Evolutionary conservation across 2,113 vertebrate species (phyloP).

Genomic region (Hypanus sabinus): DNA sequence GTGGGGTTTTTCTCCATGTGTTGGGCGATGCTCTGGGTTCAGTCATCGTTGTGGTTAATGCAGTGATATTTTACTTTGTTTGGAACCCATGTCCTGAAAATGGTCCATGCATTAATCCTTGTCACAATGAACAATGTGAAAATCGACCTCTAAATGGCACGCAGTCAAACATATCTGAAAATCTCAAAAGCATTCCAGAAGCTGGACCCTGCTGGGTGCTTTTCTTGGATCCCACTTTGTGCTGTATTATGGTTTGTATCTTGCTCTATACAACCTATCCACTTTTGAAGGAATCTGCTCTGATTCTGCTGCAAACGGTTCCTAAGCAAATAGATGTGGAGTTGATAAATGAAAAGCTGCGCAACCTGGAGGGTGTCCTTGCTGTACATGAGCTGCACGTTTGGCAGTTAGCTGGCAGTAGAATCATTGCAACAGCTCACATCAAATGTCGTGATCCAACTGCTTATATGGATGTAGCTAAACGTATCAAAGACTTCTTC

Average conservation of each 20-base stretch:
- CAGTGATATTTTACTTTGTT: constrained; percentile 77
- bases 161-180: constrained; percentile 44
- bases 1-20: constrained; percentile 94
- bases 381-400: constrained; percentile 94
- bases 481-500: constrained; percentile 92
- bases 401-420: constrained; percentile 93
- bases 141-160: constrained; percentile 66
- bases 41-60: constrained; percentile 89
- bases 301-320: constrained; percentile 94
- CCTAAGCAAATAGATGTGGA: constrained; percentile 93
- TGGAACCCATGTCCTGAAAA: constrained; percentile 72
- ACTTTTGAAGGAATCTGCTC: constrained; percentile 90
- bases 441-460: constrained; percentile 94
- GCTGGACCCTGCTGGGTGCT: constrained; percentile 93
- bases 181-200: constrained; percentile 36
- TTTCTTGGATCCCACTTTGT: constrained; percentile 87
- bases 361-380: constrained; percentile 77
- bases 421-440: constrained; percentile 96
- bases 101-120: constrained; percentile 69
- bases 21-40: constrained; percentile 93
- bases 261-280: constrained; percentile 94
- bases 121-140: constrained; percentile 60
- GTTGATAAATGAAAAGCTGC: constrained; percentile 74
- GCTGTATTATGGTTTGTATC: constrained; percentile 90
- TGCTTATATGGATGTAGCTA: constrained; percentile 94